Conservation (phyloP, 35 echinoderm and acorn worm genomes). For the Diadema setosum region DNA sequence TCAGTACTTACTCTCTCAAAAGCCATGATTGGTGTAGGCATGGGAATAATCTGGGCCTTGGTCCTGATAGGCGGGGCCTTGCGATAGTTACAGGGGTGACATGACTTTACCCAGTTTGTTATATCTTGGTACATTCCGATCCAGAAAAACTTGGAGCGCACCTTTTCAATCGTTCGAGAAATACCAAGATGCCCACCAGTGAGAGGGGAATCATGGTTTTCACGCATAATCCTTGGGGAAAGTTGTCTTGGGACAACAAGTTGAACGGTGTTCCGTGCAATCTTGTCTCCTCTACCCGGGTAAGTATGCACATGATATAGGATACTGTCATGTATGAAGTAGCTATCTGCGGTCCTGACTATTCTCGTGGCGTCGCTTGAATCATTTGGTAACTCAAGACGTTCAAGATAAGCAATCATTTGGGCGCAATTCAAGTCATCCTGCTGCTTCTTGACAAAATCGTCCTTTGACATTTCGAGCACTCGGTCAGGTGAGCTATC, state of each 20-base stretch:
- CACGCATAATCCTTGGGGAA: not conserved
- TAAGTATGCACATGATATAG: slow-evolving; percentile 45
- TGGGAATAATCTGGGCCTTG: slow-evolving; percentile 9
- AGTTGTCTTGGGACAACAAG: slow-evolving; percentile 11
- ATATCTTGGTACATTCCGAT: slow-evolving; percentile 34
- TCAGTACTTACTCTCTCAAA: slow-evolving; percentile 54
- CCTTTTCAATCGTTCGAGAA: slow-evolving; percentile 38
- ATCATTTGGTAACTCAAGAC: not conserved
- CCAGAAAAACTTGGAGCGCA: slow-evolving; percentile 47
- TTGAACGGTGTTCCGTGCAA: slow-evolving; percentile 19
- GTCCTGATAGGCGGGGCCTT: not conserved
- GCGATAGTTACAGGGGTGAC: slow-evolving; percentile 48
- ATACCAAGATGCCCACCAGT: slow-evolving; percentile 47
- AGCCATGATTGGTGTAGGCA: slow-evolving; percentile 25
- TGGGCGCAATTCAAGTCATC: not conserved
- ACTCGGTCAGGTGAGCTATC: not conserved
- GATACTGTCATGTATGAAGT: slow-evolving; percentile 25
- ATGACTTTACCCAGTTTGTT: slow-evolving; percentile 53
- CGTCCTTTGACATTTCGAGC: not conserved
- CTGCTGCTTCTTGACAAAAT: not conserved
- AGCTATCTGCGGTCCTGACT: not conserved
- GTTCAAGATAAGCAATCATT: slow-evolving; percentile 7
- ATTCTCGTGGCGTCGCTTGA: not conserved
- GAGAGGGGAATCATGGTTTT: slow-evolving; percentile 53
- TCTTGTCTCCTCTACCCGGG: not conserved